A percentile compares a stretch with the other conserved stretches of the same genome.
phyloP scores from a whole-genome alignment of 2,797 vertebrate genomes.

The Picus viridis region DNA sequence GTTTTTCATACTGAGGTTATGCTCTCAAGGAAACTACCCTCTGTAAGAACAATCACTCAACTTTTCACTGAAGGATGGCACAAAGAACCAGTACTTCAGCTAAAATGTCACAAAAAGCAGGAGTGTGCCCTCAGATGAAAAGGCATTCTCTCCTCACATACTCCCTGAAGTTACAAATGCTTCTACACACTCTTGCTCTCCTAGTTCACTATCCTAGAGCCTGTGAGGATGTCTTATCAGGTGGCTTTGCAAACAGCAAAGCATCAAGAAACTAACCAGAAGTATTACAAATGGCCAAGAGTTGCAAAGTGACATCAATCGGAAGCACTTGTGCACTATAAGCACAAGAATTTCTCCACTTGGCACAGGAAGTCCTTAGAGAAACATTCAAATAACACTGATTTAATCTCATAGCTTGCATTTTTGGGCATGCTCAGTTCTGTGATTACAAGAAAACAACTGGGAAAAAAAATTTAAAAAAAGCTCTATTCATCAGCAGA shows the following conservation, averaged over 20 bases:
- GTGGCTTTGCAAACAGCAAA: neutral
- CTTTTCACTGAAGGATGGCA: neutral
- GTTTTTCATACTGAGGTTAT: neutral
- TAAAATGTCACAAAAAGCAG: neutral
- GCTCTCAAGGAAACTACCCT: neutral
- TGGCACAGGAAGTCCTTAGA: constrained; percentile 28
- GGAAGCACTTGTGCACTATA: neutral
- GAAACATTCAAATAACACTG: neutral
- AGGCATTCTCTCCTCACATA: rapidly evolving
- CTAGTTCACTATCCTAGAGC: neutral
- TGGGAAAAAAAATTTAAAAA: too few relatives aligned
- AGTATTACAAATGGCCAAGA: neutral
- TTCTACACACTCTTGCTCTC: neutral
- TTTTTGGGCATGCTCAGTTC: constrained; percentile 13
- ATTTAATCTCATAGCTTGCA: neutral
- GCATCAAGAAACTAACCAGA: neutral
- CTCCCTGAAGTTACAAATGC: neutral
- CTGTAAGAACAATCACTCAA: neutral
- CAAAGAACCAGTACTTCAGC: neutral
- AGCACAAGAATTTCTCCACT: neutral
- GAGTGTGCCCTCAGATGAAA: neutral
- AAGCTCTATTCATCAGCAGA: neutral
- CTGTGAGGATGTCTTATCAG: neutral
- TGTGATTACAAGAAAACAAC: neutral
- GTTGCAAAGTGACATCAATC: neutral